phyloP scores from a whole-genome alignment of 2,113 vertebrate genomes.

The Oncorhynchus keta region DNA sequence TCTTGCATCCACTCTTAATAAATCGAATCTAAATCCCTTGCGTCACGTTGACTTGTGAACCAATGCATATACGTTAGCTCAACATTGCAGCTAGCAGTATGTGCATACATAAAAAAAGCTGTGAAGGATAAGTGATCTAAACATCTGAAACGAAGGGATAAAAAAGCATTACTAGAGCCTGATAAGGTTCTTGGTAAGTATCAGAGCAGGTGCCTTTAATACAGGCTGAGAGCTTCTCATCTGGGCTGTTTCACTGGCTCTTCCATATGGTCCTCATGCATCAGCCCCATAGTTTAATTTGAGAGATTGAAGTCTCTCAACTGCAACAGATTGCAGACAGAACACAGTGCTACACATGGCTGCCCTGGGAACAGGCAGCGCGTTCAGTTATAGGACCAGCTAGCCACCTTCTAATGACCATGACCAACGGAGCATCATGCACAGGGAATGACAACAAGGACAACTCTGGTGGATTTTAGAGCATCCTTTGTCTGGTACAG shows the following conservation, averaged over 20 bases:
- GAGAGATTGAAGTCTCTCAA: slow-evolving; percentile 60
- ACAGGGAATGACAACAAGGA: slow-evolving; percentile 40
- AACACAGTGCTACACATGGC: slow-evolving; percentile 1
- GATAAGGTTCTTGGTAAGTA: neutral
- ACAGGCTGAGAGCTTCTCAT: neutral
- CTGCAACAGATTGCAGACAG: slow-evolving; percentile 55
- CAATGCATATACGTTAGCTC: neutral
- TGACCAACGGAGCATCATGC: slow-evolving; percentile 37
- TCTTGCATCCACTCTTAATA: neutral
- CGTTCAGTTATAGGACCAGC: slow-evolving; percentile 34
- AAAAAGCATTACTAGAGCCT: slow-evolving; percentile 38
- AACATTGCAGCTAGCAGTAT: neutral
- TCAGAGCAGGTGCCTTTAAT: neutral
- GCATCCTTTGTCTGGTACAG: too few species aligned
- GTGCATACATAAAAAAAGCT: slow-evolving; percentile 24
- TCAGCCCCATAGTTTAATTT: slow-evolving; percentile 58
- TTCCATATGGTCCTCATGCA: slow-evolving; percentile 45
- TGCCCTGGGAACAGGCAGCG: slow-evolving; percentile 25
- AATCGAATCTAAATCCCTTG: too few species aligned
- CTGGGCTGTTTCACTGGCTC: slow-evolving; percentile 38
- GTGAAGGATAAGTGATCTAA: slow-evolving; percentile 33
- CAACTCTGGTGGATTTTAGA: neutral
- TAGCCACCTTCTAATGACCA: slow-evolving; percentile 50
- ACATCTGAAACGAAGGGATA: slow-evolving; percentile 50
- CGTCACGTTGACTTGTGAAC: neutral